Evolutionary conservation across 2,113 vertebrate genomes (phyloP), one percentile per base, ranked within the genome.

Genomic region (Emydocephalus ijimae): DNA sequence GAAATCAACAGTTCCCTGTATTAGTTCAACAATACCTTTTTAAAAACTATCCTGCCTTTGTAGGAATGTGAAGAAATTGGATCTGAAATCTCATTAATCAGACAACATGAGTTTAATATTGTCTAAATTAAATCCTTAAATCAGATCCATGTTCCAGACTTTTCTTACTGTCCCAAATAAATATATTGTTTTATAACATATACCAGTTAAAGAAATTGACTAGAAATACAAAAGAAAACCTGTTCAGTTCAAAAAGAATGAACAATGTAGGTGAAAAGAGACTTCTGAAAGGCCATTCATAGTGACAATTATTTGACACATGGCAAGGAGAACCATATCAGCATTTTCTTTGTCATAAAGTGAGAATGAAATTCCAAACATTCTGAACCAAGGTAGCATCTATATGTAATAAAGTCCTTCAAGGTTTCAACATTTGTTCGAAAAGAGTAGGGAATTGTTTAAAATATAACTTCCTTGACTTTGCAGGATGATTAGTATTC

Each of bases 331-430:
- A 45, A 87, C 1, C 45, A 87, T 87, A 21, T 87, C 48, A 14
- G 4, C 39, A 20, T 6, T 0, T 0, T 59, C 23, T 14, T 4
- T 7, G 86, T 69, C 64, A 69, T 69, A 7, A 0, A 61, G 11
- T 9, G 74, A 43, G 85, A 24, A 69, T 8, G 55, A 55, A 43
- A 48, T 90, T 86, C 39, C 0, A 1, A 89, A 43, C 55, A 56
- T 90, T 29, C 3, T 20, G 48, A 26, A 45, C 61, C 24, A 55
- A 34, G 61, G 48, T 6, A 90, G 61, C 29, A 0, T 2, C 20
- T 0, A 3, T 0, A 8, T 11, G 10, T 87, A 39, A 1, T 12
- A 15, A 6, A 50, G 93, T 3, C 0, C 20, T 4, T 15, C 26
- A 91, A 88, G 1, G 20, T 89, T 91, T 93, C 57, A 9, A 26